Evolutionary conservation across 2,113 vertebrate species (phyloP).

Genomic region (Tetraodon nigroviridis): DNA sequence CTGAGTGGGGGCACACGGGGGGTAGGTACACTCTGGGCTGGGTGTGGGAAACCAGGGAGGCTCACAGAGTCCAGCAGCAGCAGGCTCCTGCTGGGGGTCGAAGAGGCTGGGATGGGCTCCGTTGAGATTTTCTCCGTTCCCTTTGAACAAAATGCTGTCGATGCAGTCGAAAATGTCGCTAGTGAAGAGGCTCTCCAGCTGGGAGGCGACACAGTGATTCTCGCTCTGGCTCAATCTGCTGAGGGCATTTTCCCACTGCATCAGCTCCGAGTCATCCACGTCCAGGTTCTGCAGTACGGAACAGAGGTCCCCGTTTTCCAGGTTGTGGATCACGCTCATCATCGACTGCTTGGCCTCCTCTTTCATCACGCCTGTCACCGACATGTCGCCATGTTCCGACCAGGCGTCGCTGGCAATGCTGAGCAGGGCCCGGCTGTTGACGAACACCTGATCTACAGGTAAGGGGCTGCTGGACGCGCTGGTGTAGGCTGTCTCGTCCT

Average conservation of each 20-base stretch:
- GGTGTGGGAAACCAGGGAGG: constrained; percentile 10
- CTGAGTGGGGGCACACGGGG: constrained; percentile 3
- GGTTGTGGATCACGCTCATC: constrained; percentile 50
- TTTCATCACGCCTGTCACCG: fast-evolving
- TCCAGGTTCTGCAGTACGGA: constrained; percentile 41
- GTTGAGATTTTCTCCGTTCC: constrained; percentile 18
- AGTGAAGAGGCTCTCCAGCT: constrained; percentile 44
- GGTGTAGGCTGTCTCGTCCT: constrained; percentile 65
- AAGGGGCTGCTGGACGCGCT: constrained; percentile 26
- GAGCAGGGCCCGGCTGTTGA: constrained; percentile 63
- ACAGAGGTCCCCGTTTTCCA: constrained; percentile 44
- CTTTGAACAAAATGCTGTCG: constrained; percentile 61
- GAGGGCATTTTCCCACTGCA: constrained; percentile 66
- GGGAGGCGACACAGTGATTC: constrained; percentile 11
- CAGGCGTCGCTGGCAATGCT: constrained; percentile 47
- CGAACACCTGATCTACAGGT: constrained; percentile 66
- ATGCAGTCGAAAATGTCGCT: constrained; percentile 49
- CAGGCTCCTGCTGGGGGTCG: not conserved
- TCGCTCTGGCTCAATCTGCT: constrained; percentile 46
- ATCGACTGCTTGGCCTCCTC: constrained; percentile 57
- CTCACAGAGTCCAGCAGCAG: constrained; percentile 6
- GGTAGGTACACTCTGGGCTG: not conserved
- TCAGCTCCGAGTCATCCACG: constrained; percentile 19
- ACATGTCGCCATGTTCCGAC: fast-evolving
- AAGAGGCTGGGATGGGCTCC: constrained; percentile 20